Percentiles rank a stretch among this genome's conserved stretches.
These are phyloP conservation scores for Bimastos eiseni DNA, from an alignment of 2,888 invertebrate genomes.

Conservation along the genomic window DNA sequence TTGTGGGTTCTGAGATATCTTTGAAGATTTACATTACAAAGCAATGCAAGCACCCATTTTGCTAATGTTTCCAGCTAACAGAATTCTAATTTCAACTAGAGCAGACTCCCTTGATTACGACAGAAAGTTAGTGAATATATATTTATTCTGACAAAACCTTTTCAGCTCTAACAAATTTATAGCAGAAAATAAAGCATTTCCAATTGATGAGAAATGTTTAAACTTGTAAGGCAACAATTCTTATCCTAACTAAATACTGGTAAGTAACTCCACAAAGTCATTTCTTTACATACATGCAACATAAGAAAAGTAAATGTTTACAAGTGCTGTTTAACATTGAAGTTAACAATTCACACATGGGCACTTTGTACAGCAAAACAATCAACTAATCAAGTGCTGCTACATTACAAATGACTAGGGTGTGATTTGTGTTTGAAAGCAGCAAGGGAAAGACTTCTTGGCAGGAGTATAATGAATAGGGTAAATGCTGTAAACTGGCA, in stretches of 20 bases:
- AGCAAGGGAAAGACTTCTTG: not conserved
- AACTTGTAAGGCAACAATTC: conserved; percentile 5
- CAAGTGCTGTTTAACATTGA: not conserved
- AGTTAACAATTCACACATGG: not conserved
- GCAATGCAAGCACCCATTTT: not conserved
- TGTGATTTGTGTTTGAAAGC: not conserved
- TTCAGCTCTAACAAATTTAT: not conserved
- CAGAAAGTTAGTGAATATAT: not conserved
- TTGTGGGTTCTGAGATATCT: too few relatives aligned
- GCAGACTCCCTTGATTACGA: not conserved
- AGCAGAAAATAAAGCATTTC: not conserved
- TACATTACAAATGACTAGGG: not conserved
- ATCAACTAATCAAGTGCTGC: not conserved
- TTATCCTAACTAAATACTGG: conserved; percentile 3
- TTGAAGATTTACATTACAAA: too few relatives aligned
- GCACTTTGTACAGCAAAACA: not conserved
- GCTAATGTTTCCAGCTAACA: not conserved
- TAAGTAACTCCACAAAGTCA: not conserved
- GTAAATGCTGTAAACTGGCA: not conserved
- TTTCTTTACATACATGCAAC: not conserved
- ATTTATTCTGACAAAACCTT: not conserved
- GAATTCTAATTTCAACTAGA: not conserved
- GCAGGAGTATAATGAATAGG: not conserved
- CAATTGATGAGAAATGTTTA: not conserved
- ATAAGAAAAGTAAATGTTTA: not conserved